phyloP scores from a whole-genome alignment of 2,113 vertebrate genomes.

The Lophochroa leadbeateri region DNA sequence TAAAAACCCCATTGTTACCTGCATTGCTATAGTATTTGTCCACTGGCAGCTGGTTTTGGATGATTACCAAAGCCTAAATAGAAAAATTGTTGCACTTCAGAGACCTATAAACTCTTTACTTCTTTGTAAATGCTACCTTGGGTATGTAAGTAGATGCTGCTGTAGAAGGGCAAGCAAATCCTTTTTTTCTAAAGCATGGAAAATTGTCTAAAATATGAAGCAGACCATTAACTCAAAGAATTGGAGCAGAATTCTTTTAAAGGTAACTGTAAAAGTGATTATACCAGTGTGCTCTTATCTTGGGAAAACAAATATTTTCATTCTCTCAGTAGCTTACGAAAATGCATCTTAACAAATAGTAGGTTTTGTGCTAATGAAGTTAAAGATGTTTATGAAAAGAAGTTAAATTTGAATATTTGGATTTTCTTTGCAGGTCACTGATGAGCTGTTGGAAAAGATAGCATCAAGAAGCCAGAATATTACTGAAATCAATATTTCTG shows the following conservation, averaged over 20 bases:
- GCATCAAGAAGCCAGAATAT: slow-evolving; percentile 94
- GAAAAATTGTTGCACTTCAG: neutral
- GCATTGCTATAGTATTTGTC: neutral
- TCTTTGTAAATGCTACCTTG: neutral
- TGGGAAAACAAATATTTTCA: neutral
- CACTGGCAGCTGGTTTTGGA: neutral
- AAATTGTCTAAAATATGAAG: neutral
- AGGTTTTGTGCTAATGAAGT: neutral
- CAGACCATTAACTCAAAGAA: neutral
- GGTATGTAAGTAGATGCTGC: neutral
- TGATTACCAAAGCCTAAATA: neutral
- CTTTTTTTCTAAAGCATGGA: neutral
- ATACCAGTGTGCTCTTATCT: neutral
- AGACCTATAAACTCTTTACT: neutral
- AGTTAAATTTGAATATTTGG: neutral
- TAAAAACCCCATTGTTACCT: neutral
- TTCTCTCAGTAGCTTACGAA: neutral
- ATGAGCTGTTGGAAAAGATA: slow-evolving; percentile 94
- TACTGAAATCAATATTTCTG: slow-evolving; percentile 96
- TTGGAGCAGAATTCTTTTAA: neutral
- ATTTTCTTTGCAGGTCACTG: slow-evolving; percentile 83
- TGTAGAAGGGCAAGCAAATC: neutral
- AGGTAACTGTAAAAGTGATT: neutral
- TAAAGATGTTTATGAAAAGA: neutral
- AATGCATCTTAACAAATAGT: neutral